Evolutionary conservation across 2,888 invertebrate species (phyloP).

Genomic region (Thymelicus sylvestris): DNA sequence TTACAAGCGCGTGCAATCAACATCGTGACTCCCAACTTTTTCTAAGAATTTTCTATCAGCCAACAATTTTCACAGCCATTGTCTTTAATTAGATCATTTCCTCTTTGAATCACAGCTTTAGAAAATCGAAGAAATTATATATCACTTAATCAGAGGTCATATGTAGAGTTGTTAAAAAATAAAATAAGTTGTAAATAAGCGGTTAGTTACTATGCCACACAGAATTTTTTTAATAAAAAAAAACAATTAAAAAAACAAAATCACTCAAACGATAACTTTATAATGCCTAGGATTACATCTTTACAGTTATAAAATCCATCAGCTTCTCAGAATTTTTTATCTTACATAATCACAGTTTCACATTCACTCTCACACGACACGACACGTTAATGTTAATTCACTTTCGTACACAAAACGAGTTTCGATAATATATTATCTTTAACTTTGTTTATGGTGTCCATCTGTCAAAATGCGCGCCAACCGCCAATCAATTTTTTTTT

Average conservation of each 20-base stretch:
- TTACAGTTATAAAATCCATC: constrained; percentile 53
- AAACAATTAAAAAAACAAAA: constrained; percentile 1
- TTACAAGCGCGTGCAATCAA: constrained; percentile 54
- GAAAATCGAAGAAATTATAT: constrained; percentile 2
- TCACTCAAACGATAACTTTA: neutral
- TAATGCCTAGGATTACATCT: constrained; percentile 10
- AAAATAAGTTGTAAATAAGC: no score
- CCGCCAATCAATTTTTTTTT: constrained; percentile 33
- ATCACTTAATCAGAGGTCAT: constrained; percentile 14
- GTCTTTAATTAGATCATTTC: constrained; percentile 49
- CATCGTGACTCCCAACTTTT: constrained; percentile 59
- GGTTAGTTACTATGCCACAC: no score
- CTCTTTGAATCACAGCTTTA: constrained; percentile 45
- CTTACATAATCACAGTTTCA: constrained; percentile 76
- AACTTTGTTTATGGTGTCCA: constrained; percentile 26
- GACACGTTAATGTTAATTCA: constrained; percentile 70
- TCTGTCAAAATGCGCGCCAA: constrained; percentile 59
- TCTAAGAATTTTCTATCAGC: constrained; percentile 58
- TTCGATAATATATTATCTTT: constrained; percentile 55
- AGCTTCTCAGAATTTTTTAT: constrained; percentile 55
- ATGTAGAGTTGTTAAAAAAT: neutral
- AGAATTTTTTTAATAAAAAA: neutral
- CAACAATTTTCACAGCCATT: constrained; percentile 54
- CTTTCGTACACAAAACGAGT: constrained; percentile 75
- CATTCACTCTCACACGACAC: constrained; percentile 77